These are phyloP conservation scores for Siderastrea radians DNA, from an alignment of 92 coral and sea anemone species.

Conservation along the genomic window DNA sequence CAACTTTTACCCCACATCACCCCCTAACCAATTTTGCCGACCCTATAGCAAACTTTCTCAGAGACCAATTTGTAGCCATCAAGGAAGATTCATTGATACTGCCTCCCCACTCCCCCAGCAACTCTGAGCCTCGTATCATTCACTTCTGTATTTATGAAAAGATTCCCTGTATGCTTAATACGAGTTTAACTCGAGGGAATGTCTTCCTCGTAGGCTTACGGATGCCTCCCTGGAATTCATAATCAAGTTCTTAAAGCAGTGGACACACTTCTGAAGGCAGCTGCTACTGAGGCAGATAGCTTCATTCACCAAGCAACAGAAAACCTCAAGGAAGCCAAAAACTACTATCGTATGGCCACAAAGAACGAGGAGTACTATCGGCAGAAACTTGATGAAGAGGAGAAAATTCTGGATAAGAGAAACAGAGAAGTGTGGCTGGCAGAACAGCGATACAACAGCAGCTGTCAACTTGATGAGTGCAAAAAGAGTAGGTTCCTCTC, in stretches of 20 bases:
- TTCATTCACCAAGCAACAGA: conserved; percentile 93
- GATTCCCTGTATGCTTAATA: not conserved
- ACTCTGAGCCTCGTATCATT: too few species aligned
- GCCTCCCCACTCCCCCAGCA: too few species aligned
- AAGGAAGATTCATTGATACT: too few species aligned
- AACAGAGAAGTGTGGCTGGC: conserved; percentile 88
- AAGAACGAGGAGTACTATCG: conserved; percentile 77
- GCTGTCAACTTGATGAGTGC: conserved; percentile 87
- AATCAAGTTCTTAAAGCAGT: conserved; percentile 76
- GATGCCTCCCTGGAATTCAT: conserved; percentile 90
- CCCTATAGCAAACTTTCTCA: too few species aligned
- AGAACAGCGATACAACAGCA: conserved; percentile 86
- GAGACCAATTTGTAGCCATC: too few species aligned
- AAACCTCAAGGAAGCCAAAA: conserved; percentile 90
- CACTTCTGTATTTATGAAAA: too few species aligned
- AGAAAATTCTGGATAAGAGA: conserved; percentile 70
- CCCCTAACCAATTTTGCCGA: too few species aligned
- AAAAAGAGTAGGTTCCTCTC: conserved; percentile 71
- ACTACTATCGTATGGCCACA: conserved; percentile 87
- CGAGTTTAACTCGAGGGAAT: not conserved
- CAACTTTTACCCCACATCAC: too few species aligned
- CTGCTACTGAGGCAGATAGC: conserved; percentile 90
- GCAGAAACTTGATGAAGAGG: conserved; percentile 72
- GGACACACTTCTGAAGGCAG: conserved; percentile 62
- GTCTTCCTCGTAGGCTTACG: conserved; percentile 78